Conservation (phyloP, 2,113 vertebrate genomes). For the Aepyceros melampus region DNA sequence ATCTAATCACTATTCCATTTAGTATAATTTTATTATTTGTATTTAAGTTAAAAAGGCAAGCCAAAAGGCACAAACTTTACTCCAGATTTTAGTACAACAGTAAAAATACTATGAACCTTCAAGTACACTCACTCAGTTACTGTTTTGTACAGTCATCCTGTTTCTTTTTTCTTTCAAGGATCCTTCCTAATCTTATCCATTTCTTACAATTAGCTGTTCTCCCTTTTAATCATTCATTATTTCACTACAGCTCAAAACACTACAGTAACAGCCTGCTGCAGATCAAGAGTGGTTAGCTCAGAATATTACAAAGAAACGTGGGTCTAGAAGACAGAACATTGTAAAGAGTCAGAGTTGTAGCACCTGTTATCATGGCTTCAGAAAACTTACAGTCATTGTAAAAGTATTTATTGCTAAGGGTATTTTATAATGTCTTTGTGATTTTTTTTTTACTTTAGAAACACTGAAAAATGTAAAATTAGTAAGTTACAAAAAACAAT, state of each 20-base stretch:
- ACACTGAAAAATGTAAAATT: not conserved
- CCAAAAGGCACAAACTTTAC: not conserved
- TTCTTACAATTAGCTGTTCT: constrained; percentile 41
- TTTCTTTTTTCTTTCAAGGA: not conserved
- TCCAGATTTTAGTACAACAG: not conserved
- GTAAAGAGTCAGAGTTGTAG: constrained; percentile 47
- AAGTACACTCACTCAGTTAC: not conserved
- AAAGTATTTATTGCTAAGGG: not conserved
- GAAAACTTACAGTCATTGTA: not conserved
- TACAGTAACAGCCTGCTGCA: constrained; percentile 31
- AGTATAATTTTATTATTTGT: constrained; percentile 6
- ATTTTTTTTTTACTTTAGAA: not conserved
- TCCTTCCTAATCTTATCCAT: constrained; percentile 43
- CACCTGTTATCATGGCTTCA: not conserved
- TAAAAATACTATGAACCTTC: not conserved
- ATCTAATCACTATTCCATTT: not conserved
- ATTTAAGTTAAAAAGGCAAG: constrained; percentile 30
- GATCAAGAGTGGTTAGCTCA: constrained; percentile 58
- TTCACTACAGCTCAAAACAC: constrained; percentile 49
- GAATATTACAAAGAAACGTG: constrained; percentile 48
- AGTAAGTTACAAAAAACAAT: not conserved
- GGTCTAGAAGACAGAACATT: constrained; percentile 43
- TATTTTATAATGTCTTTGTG: not conserved
- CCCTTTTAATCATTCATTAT: constrained; percentile 57
- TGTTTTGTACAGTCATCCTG: not conserved